phyloP scores from a whole-genome alignment of 1,140 invertebrate species.

The Neuroterus valhalla region DNA sequence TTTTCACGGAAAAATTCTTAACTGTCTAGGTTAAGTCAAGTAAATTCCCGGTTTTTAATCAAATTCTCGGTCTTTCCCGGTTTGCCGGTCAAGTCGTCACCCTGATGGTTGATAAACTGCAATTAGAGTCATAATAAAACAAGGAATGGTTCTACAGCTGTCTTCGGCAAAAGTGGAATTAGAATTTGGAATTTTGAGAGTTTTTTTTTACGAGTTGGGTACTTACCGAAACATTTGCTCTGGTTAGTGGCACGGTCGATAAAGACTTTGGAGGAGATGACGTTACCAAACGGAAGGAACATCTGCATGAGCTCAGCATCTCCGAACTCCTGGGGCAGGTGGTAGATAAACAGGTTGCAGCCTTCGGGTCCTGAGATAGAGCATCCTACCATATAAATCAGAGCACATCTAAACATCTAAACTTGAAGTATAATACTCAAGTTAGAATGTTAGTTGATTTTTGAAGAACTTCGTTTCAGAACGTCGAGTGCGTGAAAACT shows the following conservation, averaged over 20 bases:
- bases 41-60: too few species aligned
- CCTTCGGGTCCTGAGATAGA: conserved; percentile 98
- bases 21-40: too few species aligned
- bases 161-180: not conserved
- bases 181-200: conserved; percentile 9
- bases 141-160: not conserved
- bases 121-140: not conserved
- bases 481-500: conserved; percentile 42
- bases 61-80: too few species aligned
- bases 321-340: conserved; percentile 99
- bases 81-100: too few species aligned
- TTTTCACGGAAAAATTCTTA: too few species aligned
- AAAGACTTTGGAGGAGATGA: conserved; percentile 99
- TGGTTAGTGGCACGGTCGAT: conserved; percentile 99
- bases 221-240: conserved; percentile 99
- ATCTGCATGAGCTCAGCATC: conserved; percentile 99
- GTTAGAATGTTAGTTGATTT: conserved; percentile 68
- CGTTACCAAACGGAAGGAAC: conserved; percentile 99
- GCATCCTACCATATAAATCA: conserved; percentile 86
- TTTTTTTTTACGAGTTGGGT: conserved; percentile 24
- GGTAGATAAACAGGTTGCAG: conserved; percentile 99
- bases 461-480: conserved; percentile 65
- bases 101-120: not conserved
- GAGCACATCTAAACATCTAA: conserved; percentile 76
- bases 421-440: conserved; percentile 76